These are phyloP conservation scores for Eublepharis macularius DNA, from an alignment of 2,113 vertebrate genomes.

Conservation along the genomic window DNA sequence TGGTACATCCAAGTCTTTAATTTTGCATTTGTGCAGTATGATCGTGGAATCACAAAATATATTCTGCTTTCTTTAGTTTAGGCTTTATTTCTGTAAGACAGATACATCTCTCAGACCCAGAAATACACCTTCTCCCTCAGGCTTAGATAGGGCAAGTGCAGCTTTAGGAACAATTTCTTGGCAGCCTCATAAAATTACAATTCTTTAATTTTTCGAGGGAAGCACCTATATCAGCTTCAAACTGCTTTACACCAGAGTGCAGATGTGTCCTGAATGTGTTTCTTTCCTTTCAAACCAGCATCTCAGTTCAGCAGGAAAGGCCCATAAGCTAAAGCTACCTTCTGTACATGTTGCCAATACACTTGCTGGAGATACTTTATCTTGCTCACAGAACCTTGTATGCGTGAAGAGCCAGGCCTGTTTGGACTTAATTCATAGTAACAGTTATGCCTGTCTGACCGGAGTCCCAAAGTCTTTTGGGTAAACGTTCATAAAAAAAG, in stretches of 20 bases:
- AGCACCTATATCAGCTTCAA: neutral
- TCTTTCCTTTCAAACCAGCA: neutral
- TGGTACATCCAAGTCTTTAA: neutral
- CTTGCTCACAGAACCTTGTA: no score
- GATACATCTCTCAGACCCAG: neutral
- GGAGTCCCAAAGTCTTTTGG: no score
- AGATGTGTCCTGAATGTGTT: neutral
- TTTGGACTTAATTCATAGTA: no score
- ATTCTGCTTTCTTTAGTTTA: no score
- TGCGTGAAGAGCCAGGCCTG: no score
- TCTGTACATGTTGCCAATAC: neutral
- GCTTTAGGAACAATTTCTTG: neutral
- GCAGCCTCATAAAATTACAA: neutral
- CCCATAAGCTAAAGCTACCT: neutral
- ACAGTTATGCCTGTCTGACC: no score
- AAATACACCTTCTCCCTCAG: neutral
- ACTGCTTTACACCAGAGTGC: neutral
- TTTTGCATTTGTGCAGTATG: neutral
- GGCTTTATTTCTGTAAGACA: neutral
- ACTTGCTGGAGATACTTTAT: no score
- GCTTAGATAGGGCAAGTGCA: no score
- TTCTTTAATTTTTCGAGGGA: neutral
- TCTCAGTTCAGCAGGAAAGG: neutral
- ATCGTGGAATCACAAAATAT: neutral
- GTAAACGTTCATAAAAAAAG: no score